These are phyloP conservation scores for Nomada ruficornis DNA, from an alignment of 2,888 invertebrate genomes.

Conservation along the genomic window DNA sequence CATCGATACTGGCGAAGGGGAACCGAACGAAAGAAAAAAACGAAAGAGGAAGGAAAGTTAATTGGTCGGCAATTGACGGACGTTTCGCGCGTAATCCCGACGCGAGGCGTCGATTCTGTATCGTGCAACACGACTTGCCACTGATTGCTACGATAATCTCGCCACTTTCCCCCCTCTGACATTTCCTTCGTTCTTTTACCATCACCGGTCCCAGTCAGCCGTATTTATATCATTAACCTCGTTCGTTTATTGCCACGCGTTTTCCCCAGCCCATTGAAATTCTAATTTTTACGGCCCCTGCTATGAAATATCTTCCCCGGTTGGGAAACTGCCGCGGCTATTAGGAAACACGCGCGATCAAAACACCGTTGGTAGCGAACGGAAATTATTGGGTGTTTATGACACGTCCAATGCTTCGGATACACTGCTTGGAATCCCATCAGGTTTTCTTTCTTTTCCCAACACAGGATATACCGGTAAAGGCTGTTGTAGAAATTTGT, in stretches of 20 bases:
- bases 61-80: constrained; percentile 76
- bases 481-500: neutral
- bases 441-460: neutral
- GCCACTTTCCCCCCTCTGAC: neutral
- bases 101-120: constrained; percentile 40
- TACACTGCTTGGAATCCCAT: neutral
- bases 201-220: neutral
- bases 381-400: constrained; percentile 34
- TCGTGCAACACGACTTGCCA: constrained; percentile 44
- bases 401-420: neutral
- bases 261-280: constrained; percentile 49
- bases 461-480: too few relatives aligned
- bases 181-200: neutral
- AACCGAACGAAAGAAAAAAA: constrained; percentile 62
- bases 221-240: constrained; percentile 50
- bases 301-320: constrained; percentile 42
- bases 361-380: constrained; percentile 21
- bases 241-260: constrained; percentile 38
- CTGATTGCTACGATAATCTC: constrained; percentile 63
- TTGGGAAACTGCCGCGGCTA: constrained; percentile 37
- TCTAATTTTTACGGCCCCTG: constrained; percentile 48
- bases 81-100: constrained; percentile 76
- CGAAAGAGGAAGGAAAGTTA: constrained; percentile 70
- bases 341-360: constrained; percentile 27
- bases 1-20: constrained; percentile 47